phyloP scores from a whole-genome alignment of 2,113 vertebrate genomes.

The Malurus melanocephalus region DNA sequence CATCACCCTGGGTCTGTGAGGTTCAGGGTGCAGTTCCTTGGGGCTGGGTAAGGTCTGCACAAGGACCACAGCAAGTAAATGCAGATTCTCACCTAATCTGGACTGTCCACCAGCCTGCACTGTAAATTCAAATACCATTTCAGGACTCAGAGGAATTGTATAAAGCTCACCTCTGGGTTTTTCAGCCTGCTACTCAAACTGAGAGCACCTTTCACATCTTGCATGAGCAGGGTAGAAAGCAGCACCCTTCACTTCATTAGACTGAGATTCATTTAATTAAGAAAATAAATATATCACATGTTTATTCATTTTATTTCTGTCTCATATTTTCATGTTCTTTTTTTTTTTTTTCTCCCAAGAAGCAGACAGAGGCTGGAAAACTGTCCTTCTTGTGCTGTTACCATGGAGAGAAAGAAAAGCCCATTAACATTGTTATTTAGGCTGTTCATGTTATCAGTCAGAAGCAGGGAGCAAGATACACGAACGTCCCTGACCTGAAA shows the following conservation, averaged over 20 bases:
- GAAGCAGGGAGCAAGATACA: neutral
- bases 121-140: neutral
- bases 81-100: neutral
- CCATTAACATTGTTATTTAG: neutral
- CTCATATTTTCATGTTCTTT: neutral
- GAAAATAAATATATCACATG: neutral
- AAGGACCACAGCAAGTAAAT: neutral
- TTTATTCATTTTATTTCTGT: neutral
- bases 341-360: neutral
- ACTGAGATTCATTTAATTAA: neutral
- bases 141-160: neutral
- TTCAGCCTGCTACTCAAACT: neutral
- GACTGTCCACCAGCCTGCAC: neutral
- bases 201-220: neutral
- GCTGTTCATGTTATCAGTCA: constrained; percentile 4
- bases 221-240: neutral
- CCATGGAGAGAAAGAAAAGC: constrained; percentile 28
- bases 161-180: neutral
- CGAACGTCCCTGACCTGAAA: neutral
- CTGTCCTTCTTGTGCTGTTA: constrained; percentile 4
- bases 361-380: neutral
- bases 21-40: neutral
- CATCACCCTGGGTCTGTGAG: neutral
- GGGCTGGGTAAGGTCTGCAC: neutral
- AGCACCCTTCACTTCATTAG: neutral